Evolutionary conservation across 2,797 vertebrate genomes (phyloP), one percentile per base, ranked within the genome.

Genomic region (Hydrocynus forskahlii): DNA sequence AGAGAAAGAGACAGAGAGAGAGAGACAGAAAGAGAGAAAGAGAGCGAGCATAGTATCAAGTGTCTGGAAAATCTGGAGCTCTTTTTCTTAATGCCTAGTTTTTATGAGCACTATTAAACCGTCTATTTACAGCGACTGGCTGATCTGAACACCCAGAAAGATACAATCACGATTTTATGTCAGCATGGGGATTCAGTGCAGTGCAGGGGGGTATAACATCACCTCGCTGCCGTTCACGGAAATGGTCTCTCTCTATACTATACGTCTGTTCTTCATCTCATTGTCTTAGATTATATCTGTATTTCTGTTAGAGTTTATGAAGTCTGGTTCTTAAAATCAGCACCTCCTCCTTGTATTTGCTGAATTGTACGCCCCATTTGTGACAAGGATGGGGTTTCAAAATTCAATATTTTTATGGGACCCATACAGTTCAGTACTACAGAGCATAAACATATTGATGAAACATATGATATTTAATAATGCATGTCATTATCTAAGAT

Each of bases 101-200:
- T 92, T 93, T 92, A 92, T 80, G 80, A 86, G 81, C 57, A 78
- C 62, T 86, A 82, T 90, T 91, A 92, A 92, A 89, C 79, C 81
- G 75, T 88, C 88, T 86, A 64, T 83, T 88, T 82, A 71, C 71
- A 84, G 76, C 19, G 40, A 76, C 87, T 91, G 87, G 85, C 80
- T 84, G 80, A 80, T 84, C 80, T 63, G 78, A 80, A 81, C 68
- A 25, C 70, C 76, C 76, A 83, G 21, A 80, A 69, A 74, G 23
- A 57, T 77, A 52, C 16, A 40, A 19, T 72, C 54, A 35, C 23
- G 13, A 9, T 59, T 62, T 60, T 60, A 21, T 52, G 45, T 55
- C 45, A 57, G 40, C 60, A 10, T 19, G 3, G 17, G n/a, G 14
- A n/a, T 40, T 45, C 9, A 17, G 10, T 23, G 1, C 21, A 50